phyloP scores from a whole-genome alignment of 35 echinoderm and acorn worm genomes.

The Apostichopus californicus region DNA sequence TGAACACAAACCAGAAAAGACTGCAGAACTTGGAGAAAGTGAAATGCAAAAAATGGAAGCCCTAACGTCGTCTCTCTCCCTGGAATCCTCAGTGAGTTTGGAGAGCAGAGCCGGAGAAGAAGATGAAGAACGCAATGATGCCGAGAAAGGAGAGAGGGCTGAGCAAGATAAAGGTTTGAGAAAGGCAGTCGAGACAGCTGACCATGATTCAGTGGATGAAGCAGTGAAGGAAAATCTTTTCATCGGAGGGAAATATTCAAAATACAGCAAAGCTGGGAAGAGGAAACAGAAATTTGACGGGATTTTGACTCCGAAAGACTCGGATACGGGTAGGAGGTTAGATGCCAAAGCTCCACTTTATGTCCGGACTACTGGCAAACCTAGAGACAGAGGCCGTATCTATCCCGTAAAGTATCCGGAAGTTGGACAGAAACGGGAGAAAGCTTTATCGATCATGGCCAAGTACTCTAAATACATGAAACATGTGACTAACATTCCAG shows the following conservation, averaged over 20 bases:
- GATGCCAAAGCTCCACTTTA: not conserved
- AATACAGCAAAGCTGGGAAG: slow-evolving; percentile 27
- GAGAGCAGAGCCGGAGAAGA: not conserved
- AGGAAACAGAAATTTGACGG: not conserved
- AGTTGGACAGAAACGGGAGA: slow-evolving; percentile 47
- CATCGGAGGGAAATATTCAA: not conserved
- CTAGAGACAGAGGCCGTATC: not conserved
- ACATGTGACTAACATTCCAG: slow-evolving; percentile 3
- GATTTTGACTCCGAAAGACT: not conserved
- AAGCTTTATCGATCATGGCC: slow-evolving; percentile 56
- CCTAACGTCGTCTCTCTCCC: not conserved
- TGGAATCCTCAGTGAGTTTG: not conserved
- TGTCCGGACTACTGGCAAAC: not conserved
- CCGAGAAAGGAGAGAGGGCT: not conserved
- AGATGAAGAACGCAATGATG: not conserved
- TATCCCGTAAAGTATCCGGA: slow-evolving; percentile 40
- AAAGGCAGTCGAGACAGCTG: not conserved
- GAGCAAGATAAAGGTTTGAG: not conserved
- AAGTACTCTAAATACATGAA: slow-evolving; percentile 64
- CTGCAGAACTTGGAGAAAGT: not conserved
- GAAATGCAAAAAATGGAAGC: not conserved
- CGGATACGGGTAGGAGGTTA: not conserved
- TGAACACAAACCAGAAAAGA: not conserved
- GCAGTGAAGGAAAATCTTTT: not conserved
- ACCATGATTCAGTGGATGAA: not conserved